Conservation (phyloP, 2,113 vertebrate species). For the Saguinus midas region DNA sequence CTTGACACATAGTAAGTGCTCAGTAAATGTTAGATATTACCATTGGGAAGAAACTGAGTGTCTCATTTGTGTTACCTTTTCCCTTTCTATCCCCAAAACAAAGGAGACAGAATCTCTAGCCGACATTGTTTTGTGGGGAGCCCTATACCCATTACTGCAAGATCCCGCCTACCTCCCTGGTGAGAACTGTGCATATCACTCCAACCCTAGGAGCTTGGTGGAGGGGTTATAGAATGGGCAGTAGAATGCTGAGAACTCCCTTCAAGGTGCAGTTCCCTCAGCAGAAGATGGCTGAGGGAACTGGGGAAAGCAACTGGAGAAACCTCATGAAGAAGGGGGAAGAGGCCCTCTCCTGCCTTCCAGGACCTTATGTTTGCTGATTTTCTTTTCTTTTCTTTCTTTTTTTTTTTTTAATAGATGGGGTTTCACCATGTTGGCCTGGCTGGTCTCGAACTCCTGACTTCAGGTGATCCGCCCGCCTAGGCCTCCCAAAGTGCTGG, state of each 20-base stretch:
- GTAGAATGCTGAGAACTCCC: neutral
- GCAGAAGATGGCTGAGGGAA: neutral
- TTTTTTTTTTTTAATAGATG: too few species aligned
- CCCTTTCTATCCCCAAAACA: neutral
- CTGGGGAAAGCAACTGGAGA: neutral
- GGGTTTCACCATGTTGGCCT: neutral
- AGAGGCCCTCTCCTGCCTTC: neutral
- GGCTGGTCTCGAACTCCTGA: neutral
- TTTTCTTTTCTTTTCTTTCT: neutral
- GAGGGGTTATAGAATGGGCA: accelerated
- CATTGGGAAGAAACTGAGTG: neutral
- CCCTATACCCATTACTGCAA: conserved; percentile 87
- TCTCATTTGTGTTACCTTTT: neutral
- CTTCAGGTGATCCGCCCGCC: neutral
- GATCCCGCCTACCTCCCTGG: conserved; percentile 80
- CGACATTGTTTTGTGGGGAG: conserved; percentile 92
- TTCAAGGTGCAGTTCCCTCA: neutral
- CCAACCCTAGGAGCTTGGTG: accelerated
- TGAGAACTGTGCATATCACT: conserved; percentile 54
- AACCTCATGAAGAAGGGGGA: neutral
- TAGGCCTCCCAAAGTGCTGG: neutral
- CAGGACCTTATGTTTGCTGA: neutral
- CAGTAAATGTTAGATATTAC: neutral
- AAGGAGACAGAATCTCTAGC: conserved; percentile 88
- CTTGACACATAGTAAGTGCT: neutral